phyloP scores from a whole-genome alignment of 2,113 vertebrate species.

The Brachirus orientalis region DNA sequence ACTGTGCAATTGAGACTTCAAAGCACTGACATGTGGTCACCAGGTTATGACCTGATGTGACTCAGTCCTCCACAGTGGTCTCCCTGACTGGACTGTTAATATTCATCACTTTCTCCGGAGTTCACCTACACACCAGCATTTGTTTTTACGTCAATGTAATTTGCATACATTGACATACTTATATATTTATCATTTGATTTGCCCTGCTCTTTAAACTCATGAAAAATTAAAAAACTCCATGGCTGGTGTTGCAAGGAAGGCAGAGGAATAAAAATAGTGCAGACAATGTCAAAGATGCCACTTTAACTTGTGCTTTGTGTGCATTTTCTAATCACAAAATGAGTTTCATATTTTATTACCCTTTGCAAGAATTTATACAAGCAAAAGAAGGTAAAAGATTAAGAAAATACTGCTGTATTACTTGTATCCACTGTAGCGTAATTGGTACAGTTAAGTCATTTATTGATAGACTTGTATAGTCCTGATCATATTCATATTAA shows the following conservation, averaged over 20 bases:
- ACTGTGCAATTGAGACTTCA: slow-evolving; percentile 2
- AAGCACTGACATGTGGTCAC: background rate
- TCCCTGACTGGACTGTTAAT: slow-evolving; percentile 37
- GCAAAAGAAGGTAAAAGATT: too few relatives aligned
- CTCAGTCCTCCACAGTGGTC: slow-evolving; percentile 14
- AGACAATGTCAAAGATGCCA: slow-evolving; percentile 34
- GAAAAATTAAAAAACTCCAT: slow-evolving; percentile 53
- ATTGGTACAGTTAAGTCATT: background rate
- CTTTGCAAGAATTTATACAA: slow-evolving; percentile 16
- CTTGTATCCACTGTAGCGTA: background rate
- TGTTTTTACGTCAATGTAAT: slow-evolving; percentile 14
- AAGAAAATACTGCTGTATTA: too few relatives aligned
- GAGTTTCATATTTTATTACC: slow-evolving; percentile 59
- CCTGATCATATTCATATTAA: too few relatives aligned
- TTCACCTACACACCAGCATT: background rate
- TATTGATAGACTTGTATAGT: background rate
- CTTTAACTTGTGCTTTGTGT: slow-evolving; percentile 36
- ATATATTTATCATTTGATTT: slow-evolving; percentile 40
- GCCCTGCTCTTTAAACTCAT: slow-evolving; percentile 49
- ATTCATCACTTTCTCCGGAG: slow-evolving; percentile 32
- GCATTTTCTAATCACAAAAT: slow-evolving; percentile 33
- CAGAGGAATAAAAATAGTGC: slow-evolving; percentile 15
- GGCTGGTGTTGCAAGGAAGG: slow-evolving; percentile 26
- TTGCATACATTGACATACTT: slow-evolving; percentile 22
- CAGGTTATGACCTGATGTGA: slow-evolving; percentile 25